Base-by-base conservation (phyloP, 2,113 vertebrate species). In the Conger conger region DNA sequence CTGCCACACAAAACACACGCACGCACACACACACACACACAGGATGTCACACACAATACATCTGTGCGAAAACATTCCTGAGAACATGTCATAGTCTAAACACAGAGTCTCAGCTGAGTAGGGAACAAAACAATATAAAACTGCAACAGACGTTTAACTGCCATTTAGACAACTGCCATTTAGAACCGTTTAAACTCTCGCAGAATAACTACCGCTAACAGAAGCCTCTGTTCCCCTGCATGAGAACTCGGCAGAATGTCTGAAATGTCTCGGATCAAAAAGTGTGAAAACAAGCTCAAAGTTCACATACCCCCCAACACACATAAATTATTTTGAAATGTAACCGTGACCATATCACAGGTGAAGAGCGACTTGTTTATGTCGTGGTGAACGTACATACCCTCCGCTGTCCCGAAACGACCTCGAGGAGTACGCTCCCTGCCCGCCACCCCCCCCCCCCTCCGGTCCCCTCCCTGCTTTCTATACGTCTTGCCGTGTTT, bases 201-300 rank as follows among this genome's bases (percentile, higher is more conserved):
- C 30, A 18, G 3, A 37, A 17, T 38, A 78, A 38, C 37, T 80
- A 11, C 30, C 35, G 17, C 68, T 79, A 42, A 33, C 83, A 53
- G 86, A 88, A 79, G 89, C 86, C 87, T 87, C 36, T 87, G 86
- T 23, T 15, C 88, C 88, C 40, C 85, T 79, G 54, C 80, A 86
- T 84, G 86, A 89, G 91, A 90, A 88, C 85, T 84, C 86, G 88
- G 88, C 83, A 88, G 79, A 63, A 86, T 83, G 85, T 81, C 80
- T 1, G 27, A 88, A 87, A 83, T 76, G 38, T 57, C 27, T n/a
- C n/a, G n/a, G n/a, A 38, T 37, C 18, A 20, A 27, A 20, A 27
- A 37, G 53, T 77, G 11, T 60, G 68, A 8, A 45, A 40, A 17
- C 60, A 79, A 40, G 77, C 37, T 53, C 38, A 35, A 77, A 54